Percentiles rank a stretch among this genome's conserved stretches.
These are phyloP conservation scores for Conus betulinus DNA, from an alignment of 1,140 invertebrate species.

Conservation along the genomic window DNA sequence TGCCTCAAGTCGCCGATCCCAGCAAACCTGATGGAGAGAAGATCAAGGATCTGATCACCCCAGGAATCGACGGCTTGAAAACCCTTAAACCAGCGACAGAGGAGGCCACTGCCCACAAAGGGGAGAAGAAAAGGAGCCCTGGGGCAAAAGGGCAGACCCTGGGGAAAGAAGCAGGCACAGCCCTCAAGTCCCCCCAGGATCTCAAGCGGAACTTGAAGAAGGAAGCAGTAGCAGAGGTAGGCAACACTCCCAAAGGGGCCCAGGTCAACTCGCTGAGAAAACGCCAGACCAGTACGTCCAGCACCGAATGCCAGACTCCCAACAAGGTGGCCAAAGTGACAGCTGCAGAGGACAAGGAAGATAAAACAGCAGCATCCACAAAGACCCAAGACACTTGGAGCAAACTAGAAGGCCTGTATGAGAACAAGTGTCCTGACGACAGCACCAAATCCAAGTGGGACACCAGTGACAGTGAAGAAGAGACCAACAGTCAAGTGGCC, in stretches of 20 bases:
- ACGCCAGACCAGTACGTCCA: conserved; percentile 36
- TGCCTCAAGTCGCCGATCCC: conserved; percentile 12
- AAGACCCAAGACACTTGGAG: conserved; percentile 66
- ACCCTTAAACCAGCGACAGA: background rate
- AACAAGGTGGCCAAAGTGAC: conserved; percentile 35
- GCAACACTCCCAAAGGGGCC: conserved; percentile 40
- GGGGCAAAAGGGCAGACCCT: background rate
- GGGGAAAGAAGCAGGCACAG: background rate
- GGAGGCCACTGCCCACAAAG: conserved; percentile 11
- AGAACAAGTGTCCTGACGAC: conserved; percentile 54
- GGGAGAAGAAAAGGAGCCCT: conserved; percentile 34
- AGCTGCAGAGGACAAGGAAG: background rate
- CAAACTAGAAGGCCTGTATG: conserved; percentile 67
- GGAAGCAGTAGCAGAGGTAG: background rate
- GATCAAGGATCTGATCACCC: background rate
- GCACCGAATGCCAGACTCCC: conserved; percentile 38
- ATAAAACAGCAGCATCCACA: background rate
- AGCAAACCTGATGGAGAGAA: background rate
- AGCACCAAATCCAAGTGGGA: conserved; percentile 70
- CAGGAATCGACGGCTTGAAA: background rate
- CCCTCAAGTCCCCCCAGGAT: conserved; percentile 25
- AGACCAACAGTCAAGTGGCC: conserved; percentile 42
- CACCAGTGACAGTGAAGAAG: conserved; percentile 70
- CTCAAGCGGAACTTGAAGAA: conserved; percentile 6
- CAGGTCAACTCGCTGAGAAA: conserved; percentile 33